Conservation (phyloP, 2,888 invertebrate species). For the Automeris io region DNA sequence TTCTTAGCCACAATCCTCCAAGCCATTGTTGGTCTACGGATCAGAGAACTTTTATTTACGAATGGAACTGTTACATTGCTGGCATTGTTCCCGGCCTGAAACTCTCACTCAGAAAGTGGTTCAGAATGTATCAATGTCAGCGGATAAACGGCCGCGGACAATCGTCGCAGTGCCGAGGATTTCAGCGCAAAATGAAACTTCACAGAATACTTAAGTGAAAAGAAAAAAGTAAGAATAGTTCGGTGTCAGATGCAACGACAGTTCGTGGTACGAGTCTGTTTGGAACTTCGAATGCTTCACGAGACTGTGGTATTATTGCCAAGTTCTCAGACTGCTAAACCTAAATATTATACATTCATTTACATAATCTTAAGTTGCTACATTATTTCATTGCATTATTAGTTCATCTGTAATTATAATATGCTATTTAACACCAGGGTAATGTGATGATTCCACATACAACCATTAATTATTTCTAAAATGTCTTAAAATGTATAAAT, state of each 20-base stretch:
- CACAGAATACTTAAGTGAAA: slow-evolving; percentile 53
- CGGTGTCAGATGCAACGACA: slow-evolving; percentile 68
- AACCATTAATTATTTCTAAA: too few species aligned
- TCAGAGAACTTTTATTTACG: slow-evolving; percentile 34
- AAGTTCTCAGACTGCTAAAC: slow-evolving; percentile 13
- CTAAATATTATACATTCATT: too few species aligned
- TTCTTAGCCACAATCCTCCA: slow-evolving; percentile 43
- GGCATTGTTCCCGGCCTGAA: slow-evolving; percentile 41
- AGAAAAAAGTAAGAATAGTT: slow-evolving; percentile 54
- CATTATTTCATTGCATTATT: too few species aligned
- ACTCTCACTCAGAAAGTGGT: slow-evolving; percentile 29
- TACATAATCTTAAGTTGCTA: too few species aligned
- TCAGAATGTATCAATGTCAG: slow-evolving; percentile 52
- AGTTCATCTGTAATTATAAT: too few species aligned
- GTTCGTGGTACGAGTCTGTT: slow-evolving; percentile 50
- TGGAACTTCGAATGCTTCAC: slow-evolving; percentile 43
- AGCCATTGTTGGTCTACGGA: slow-evolving; percentile 48
- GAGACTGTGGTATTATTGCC: slow-evolving; percentile 26
- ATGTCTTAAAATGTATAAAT: too few species aligned
- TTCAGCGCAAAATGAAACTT: slow-evolving; percentile 56
- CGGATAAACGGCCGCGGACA: slow-evolving; percentile 37
- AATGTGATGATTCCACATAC: too few species aligned
- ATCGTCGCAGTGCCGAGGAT: slow-evolving; percentile 33
- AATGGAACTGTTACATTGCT: slow-evolving; percentile 34
- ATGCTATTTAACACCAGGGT: too few species aligned